These are phyloP conservation scores for Diloba caeruleocephala DNA, from an alignment of 2,888 invertebrate species.

Conservation along the genomic window DNA sequence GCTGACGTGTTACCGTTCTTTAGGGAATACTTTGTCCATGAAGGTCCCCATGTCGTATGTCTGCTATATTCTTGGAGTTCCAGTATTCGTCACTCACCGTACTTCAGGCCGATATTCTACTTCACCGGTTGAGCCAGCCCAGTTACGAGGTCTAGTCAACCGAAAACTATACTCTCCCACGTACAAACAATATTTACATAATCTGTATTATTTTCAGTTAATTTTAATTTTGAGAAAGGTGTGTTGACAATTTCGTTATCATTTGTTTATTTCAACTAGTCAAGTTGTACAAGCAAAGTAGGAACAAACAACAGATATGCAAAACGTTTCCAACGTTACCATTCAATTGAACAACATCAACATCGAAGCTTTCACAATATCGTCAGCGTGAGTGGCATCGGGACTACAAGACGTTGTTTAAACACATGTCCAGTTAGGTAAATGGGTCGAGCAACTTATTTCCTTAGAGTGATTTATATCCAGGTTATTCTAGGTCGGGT, in stretches of 20 bases:
- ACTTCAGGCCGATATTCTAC: no score
- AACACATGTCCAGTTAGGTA: constrained; percentile 74
- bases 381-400: constrained; percentile 55
- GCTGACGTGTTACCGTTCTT: no score
- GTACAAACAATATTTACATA: no score
- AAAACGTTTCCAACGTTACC: constrained; percentile 38
- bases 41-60: no score
- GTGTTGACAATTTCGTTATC: constrained; percentile 20
- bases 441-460: constrained; percentile 75
- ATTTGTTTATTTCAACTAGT: constrained; percentile 40
- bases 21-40: no score
- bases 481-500: constrained; percentile 73
- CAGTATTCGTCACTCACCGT: no score
- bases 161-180: no score
- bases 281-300: constrained; percentile 36
- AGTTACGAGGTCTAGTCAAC: no score
- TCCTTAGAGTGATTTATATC: constrained; percentile 80
- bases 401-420: constrained; percentile 62
- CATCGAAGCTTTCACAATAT: constrained; percentile 67
- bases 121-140: no score
- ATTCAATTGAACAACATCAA: constrained; percentile 57
- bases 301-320: constrained; percentile 41
- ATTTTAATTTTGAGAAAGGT: background rate
- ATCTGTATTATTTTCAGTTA: background rate
- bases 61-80: no score